Evolutionary conservation across 2,797 vertebrate genomes (phyloP).

Genomic region (Choloepus didactylus): DNA sequence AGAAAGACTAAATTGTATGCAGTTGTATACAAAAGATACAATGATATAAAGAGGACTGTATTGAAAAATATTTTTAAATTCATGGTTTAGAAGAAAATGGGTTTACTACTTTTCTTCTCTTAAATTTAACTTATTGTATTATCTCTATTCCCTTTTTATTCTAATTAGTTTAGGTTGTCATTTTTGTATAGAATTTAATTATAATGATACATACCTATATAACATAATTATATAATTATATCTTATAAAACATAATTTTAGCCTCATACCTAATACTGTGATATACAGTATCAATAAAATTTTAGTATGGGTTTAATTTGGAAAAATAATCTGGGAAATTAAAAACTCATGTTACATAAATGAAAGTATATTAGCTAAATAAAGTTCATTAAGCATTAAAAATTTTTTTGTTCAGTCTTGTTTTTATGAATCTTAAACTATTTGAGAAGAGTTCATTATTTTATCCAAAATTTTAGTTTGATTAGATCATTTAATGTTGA

Average conservation of each 20-base stretch:
- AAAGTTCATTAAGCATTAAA: neutral
- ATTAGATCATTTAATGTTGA: neutral
- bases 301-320: slow-evolving; percentile 12
- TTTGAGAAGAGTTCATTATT: neutral
- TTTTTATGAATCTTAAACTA: neutral
- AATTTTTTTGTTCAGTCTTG: neutral
- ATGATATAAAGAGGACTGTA: neutral
- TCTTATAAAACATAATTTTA: slow-evolving; percentile 31
- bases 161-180: slow-evolving; percentile 27
- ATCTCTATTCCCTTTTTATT: neutral
- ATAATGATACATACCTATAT: neutral
- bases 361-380: neutral
- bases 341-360: neutral
- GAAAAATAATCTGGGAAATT: slow-evolving; percentile 41
- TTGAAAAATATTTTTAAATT: neutral
- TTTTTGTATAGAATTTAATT: slow-evolving; percentile 66
- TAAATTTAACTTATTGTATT: neutral
- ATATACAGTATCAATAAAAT: slow-evolving; percentile 34
- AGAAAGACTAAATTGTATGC: neutral
- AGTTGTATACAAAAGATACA: neutral
- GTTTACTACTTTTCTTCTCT: neutral
- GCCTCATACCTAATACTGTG: neutral
- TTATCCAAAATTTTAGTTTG: neutral
- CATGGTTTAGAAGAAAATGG: neutral
- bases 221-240: neutral